Conservation (phyloP, 2,888 invertebrate species). For the Pollenia labialis region DNA sequence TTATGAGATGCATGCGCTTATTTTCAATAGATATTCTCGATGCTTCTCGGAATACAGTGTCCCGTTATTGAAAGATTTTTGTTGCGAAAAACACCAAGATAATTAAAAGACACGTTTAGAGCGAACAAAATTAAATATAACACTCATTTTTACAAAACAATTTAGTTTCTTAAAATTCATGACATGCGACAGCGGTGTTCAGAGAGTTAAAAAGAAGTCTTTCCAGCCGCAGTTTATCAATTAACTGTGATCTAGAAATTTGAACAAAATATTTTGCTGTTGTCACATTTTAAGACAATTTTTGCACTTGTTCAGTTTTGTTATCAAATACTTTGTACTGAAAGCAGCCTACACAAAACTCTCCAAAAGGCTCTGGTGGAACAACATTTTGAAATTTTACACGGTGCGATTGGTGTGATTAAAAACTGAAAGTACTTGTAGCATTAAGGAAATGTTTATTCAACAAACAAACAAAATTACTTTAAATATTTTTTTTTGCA, state of each 20-base stretch:
- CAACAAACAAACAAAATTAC: slow-evolving; percentile 3
- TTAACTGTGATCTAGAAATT: slow-evolving; percentile 55
- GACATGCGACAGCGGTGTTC: no score
- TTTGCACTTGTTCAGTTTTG: slow-evolving; percentile 60
- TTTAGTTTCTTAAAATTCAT: no score
- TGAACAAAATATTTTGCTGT: slow-evolving; percentile 20
- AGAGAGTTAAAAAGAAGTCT: no score
- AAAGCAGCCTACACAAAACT: slow-evolving; percentile 65
- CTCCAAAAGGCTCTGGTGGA: neutral
- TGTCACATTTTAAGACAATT: slow-evolving; percentile 43
- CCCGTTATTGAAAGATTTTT: no score
- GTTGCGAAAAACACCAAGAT: no score
- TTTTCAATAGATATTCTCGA: no score
- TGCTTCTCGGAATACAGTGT: no score
- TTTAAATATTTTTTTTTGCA: neutral
- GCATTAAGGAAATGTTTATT: slow-evolving; percentile 60
- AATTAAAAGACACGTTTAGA: no score
- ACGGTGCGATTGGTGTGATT: slow-evolving; percentile 56
- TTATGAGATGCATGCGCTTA: no score
- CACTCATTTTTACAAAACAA: no score
- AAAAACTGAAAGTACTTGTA: slow-evolving; percentile 34
- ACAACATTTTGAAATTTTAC: slow-evolving; percentile 58
- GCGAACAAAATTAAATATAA: no score
- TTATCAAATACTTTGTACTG: slow-evolving; percentile 61
- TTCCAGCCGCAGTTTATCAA: slow-evolving; percentile 41